These are phyloP conservation scores for Epinephelus moara DNA, from an alignment of 2,113 vertebrate species.

Conservation along the genomic window DNA sequence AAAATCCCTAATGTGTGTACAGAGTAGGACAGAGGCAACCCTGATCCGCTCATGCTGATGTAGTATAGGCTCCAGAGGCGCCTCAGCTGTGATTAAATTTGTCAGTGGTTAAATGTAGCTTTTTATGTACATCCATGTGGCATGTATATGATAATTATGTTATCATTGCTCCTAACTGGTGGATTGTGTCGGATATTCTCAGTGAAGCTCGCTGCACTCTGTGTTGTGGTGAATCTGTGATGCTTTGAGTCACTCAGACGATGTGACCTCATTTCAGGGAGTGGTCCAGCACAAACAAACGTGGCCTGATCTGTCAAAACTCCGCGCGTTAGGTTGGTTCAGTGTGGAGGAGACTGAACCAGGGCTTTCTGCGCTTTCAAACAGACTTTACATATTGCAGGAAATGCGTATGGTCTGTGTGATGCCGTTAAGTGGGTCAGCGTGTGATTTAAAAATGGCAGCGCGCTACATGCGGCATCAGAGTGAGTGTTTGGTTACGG, in stretches of 20 bases:
- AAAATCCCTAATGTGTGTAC: slow-evolving; percentile 35
- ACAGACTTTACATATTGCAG: slow-evolving; percentile 19
- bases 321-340: slow-evolving; percentile 27
- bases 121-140: background rate
- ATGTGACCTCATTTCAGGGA: slow-evolving; percentile 79
- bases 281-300: slow-evolving; percentile 66
- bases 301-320: slow-evolving; percentile 42
- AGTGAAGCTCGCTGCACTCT: background rate
- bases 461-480: slow-evolving; percentile 34
- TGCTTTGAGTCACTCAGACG: slow-evolving; percentile 57
- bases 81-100: background rate
- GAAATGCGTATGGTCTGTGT: slow-evolving; percentile 3
- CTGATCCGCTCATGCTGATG: background rate
- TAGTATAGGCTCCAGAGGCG: background rate
- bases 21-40: background rate
- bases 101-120: background rate
- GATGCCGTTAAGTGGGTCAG: slow-evolving; percentile 72
- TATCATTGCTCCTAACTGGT: background rate
- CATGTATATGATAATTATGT: background rate
- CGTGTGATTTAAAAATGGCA: slow-evolving; percentile 71
- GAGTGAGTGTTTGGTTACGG: slow-evolving; percentile 29
- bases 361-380: slow-evolving; percentile 20
- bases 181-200: background rate
- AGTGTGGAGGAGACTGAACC: slow-evolving; percentile 13
- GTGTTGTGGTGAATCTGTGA: slow-evolving; percentile 25